Evolutionary conservation across 2,797 vertebrate genomes (phyloP).

Genomic region (Ataeniobius toweri): DNA sequence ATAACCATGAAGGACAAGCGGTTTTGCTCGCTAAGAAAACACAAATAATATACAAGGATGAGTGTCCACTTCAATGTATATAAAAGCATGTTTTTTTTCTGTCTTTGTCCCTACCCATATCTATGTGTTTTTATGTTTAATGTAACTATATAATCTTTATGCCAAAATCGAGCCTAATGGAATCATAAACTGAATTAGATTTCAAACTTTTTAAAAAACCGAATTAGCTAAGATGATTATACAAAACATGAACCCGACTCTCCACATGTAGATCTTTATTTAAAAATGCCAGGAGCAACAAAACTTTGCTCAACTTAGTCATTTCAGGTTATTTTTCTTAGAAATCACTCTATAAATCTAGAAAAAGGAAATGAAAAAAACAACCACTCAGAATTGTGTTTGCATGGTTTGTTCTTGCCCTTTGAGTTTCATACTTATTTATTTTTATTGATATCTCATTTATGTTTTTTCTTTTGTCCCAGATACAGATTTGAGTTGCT

Average conservation of each 20-base stretch:
- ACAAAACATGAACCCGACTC: not conserved
- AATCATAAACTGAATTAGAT: not conserved
- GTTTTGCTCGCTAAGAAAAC: not conserved
- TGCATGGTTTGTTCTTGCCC: not conserved
- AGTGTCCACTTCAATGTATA: not conserved
- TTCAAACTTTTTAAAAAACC: not conserved
- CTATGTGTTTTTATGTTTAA: not conserved
- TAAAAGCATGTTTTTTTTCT: not conserved
- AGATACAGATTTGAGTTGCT: not conserved
- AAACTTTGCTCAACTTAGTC: not conserved
- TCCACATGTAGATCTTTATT: not conserved
- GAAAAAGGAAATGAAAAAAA: not conserved
- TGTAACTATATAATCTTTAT: not conserved
- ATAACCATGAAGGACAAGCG: constrained; percentile 19
- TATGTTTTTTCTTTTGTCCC: not conserved
- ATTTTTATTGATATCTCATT: not conserved
- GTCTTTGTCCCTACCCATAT: not conserved
- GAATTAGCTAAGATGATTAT: not conserved
- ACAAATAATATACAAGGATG: not conserved
- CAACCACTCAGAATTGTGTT: not conserved
- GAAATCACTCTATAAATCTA: not conserved
- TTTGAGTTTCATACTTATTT: not conserved
- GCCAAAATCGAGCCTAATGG: not conserved
- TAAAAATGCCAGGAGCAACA: not conserved
- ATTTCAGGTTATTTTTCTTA: not conserved